phyloP scores from a whole-genome alignment of 2,888 invertebrate genomes.

The Dichetophora obliterata region DNA sequence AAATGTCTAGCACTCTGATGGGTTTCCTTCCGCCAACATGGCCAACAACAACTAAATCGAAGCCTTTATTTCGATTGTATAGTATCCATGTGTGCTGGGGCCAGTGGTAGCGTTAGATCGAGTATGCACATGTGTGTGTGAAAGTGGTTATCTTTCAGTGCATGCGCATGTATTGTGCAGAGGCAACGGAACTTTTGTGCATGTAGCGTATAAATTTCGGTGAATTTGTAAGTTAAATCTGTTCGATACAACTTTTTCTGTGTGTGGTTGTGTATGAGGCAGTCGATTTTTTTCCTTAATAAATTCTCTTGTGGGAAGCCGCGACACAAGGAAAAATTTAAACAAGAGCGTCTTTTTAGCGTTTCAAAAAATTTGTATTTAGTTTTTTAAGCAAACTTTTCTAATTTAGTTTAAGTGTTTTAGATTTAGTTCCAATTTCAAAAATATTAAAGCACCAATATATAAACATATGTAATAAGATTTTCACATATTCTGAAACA shows the following conservation, averaged over 20 bases:
- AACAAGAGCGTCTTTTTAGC: too few relatives aligned
- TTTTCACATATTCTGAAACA: too few relatives aligned
- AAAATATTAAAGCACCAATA: too few relatives aligned
- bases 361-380: too few relatives aligned
- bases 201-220: constrained; percentile 42
- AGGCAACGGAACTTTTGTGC: constrained; percentile 31
- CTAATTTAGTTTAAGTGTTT: too few relatives aligned
- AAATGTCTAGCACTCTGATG: constrained; percentile 60
- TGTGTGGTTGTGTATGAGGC: too few relatives aligned
- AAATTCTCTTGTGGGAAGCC: too few relatives aligned
- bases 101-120: neutral
- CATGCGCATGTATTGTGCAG: neutral
- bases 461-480: too few relatives aligned
- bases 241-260: neutral
- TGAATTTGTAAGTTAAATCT: constrained; percentile 29
- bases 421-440: too few relatives aligned
- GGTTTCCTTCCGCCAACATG: constrained; percentile 53
- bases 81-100: constrained; percentile 4
- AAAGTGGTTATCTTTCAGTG: neutral
- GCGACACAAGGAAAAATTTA: too few relatives aligned
- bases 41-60: constrained; percentile 45
- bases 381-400: too few relatives aligned
- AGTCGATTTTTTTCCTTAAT: too few relatives aligned
- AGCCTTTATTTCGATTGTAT: constrained; percentile 18
- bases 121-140: neutral